These are phyloP conservation scores for Crotalus horridus DNA, from an alignment of 2,113 vertebrate genomes.

Conservation along the genomic window DNA sequence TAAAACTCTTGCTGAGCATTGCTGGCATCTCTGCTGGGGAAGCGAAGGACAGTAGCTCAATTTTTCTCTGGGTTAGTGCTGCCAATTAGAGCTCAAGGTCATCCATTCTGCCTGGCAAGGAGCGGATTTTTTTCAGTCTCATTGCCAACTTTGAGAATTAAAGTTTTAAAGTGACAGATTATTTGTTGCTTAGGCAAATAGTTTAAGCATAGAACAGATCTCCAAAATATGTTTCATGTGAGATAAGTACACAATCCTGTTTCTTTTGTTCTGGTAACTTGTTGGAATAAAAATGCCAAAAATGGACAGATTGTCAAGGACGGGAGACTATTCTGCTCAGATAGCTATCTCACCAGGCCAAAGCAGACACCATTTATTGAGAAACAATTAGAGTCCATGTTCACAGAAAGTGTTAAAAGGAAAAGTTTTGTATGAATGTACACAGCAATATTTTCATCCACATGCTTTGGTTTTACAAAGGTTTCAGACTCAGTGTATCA, in stretches of 20 bases:
- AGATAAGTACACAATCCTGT: no score
- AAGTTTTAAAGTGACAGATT: not conserved
- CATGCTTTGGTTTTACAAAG: not conserved
- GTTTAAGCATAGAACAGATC: not conserved
- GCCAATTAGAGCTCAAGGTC: constrained; percentile 50
- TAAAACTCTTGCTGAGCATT: not conserved
- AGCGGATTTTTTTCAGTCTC: not conserved
- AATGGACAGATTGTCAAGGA: not conserved
- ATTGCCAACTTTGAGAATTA: not conserved
- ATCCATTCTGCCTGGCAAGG: not conserved
- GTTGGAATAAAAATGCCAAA: not conserved
- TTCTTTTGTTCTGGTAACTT: not conserved
- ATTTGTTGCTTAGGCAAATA: not conserved
- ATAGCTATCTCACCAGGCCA: not conserved
- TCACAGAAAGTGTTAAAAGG: not conserved
- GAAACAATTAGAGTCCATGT: not conserved
- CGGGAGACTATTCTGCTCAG: not conserved
- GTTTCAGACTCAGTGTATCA: not conserved
- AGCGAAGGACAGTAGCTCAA: not conserved
- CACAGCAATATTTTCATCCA: not conserved
- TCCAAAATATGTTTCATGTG: not conserved
- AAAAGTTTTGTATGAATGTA: not conserved
- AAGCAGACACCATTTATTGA: not conserved
- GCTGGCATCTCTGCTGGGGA: not conserved
- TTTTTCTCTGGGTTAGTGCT: constrained; percentile 5